phyloP scores from a whole-genome alignment of 2,888 invertebrate species.

The Drosophila infuscata region DNA sequence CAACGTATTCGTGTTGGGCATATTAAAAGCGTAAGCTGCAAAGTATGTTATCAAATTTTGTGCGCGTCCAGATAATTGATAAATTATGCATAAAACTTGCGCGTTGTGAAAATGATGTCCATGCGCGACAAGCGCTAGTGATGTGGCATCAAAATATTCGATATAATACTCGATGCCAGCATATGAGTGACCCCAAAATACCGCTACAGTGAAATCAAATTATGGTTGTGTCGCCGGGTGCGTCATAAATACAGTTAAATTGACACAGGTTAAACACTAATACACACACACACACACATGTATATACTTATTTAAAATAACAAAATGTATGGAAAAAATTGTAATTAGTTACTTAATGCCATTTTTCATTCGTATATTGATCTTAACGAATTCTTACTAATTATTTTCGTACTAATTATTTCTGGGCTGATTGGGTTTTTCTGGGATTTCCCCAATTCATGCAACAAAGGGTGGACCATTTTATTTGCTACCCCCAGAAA shows the following conservation, averaged over 20 bases:
- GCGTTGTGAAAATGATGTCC: constrained; percentile 19
- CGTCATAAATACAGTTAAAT: constrained; percentile 48
- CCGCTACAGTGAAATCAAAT: constrained; percentile 45
- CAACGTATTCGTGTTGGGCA: constrained; percentile 35
- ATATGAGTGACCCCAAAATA: neutral
- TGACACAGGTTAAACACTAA: constrained; percentile 13
- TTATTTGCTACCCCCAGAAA: no score
- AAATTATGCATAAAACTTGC: constrained; percentile 54
- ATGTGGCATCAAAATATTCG: constrained; percentile 25
- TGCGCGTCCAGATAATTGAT: constrained; percentile 49
- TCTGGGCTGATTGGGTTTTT: no score
- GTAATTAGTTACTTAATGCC: neutral
- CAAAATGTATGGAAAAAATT: neutral
- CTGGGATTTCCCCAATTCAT: no score
- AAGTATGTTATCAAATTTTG: constrained; percentile 57
- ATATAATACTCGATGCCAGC: constrained; percentile 26
- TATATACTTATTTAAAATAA: neutral
- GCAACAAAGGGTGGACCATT: no score
- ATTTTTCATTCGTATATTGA: neutral
- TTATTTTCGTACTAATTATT: no score
- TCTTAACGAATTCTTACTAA: no score
- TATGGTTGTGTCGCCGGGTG: constrained; percentile 38
- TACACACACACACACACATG: neutral
- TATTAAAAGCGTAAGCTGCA: constrained; percentile 45
- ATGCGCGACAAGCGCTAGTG: neutral